phyloP scores from a whole-genome alignment of 2,797 vertebrate species.

The Lerista edwardsae region DNA sequence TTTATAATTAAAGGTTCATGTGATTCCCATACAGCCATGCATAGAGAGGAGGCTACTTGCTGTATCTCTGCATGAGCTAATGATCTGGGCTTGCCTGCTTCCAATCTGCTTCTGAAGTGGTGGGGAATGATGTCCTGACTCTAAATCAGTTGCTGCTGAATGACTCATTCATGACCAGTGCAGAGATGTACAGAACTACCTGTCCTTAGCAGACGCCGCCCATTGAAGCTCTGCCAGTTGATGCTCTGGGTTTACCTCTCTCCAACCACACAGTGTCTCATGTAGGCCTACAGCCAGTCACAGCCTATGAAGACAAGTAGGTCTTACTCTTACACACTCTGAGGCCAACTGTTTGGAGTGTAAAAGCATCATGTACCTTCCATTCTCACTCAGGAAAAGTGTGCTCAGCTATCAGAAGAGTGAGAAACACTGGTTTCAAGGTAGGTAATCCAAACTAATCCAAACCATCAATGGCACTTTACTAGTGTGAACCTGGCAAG shows the following conservation, averaged over 20 bases:
- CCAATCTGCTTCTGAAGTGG: background rate
- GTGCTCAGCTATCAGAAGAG: background rate
- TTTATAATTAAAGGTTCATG: background rate
- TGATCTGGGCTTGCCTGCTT: background rate
- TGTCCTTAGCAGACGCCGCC: background rate
- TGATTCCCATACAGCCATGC: background rate
- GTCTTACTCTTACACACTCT: background rate
- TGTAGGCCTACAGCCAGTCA: background rate
- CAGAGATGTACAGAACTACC: background rate
- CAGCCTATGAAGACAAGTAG: background rate
- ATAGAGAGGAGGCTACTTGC: background rate
- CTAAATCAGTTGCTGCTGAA: background rate
- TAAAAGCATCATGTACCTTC: background rate
- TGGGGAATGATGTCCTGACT: background rate
- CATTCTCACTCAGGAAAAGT: background rate
- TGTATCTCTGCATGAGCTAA: background rate
- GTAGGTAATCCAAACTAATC: background rate
- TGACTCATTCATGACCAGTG: background rate
- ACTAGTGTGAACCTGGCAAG: conserved; percentile 5
- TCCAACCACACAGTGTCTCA: background rate
- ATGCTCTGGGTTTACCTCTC: too few relatives aligned
- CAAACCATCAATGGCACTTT: conserved; percentile 1
- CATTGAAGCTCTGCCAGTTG: background rate
- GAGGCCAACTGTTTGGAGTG: background rate
- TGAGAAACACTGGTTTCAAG: background rate